Evolutionary conservation across 2,888 invertebrate species (phyloP).

Genomic region (Dyspetes luteomarginatus): DNA sequence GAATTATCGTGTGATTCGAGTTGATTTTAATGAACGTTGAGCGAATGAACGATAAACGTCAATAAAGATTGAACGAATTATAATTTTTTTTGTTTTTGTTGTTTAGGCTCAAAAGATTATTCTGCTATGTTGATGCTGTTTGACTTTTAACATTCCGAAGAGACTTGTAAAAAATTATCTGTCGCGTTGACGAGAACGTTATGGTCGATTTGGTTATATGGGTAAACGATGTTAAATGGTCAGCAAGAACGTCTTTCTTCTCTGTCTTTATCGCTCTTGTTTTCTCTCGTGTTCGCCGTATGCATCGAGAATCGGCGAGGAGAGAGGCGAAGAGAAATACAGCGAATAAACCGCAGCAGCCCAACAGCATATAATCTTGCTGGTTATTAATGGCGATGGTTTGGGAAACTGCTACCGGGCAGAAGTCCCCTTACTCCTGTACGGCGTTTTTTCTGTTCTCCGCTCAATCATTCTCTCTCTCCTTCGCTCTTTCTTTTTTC

Average conservation of each 20-base stretch:
- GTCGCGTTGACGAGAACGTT: conserved; percentile 69
- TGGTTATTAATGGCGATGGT: conserved; percentile 83
- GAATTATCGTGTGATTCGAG: conserved; percentile 46
- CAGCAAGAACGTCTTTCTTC: conserved; percentile 40
- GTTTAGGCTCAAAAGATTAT: conserved; percentile 40
- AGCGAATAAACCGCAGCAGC: conserved; percentile 66
- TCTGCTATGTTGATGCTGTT: conserved; percentile 25
- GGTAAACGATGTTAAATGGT: conserved; percentile 79
- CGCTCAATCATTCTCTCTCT: conserved; percentile 70
- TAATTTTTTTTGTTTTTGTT: not conserved
- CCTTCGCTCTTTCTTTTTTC: conserved; percentile 57
- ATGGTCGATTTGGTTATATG: conserved; percentile 41
- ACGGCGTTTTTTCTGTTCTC: conserved; percentile 61
- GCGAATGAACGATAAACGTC: conserved; percentile 16
- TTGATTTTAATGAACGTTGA: conserved; percentile 33
- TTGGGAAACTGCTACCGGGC: conserved; percentile 83
- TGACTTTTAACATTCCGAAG: conserved; percentile 62
- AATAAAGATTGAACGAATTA: conserved; percentile 41
- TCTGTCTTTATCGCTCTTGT: conserved; percentile 57
- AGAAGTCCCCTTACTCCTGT: conserved; percentile 71
- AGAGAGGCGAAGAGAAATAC: conserved; percentile 66
- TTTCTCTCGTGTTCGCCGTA: conserved; percentile 54
- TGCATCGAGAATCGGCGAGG: conserved; percentile 53
- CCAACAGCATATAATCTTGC: conserved; percentile 82
- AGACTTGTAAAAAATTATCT: conserved; percentile 41